phyloP scores from a whole-genome alignment of 2,797 vertebrate genomes.

The Dermochelys coriacea region DNA sequence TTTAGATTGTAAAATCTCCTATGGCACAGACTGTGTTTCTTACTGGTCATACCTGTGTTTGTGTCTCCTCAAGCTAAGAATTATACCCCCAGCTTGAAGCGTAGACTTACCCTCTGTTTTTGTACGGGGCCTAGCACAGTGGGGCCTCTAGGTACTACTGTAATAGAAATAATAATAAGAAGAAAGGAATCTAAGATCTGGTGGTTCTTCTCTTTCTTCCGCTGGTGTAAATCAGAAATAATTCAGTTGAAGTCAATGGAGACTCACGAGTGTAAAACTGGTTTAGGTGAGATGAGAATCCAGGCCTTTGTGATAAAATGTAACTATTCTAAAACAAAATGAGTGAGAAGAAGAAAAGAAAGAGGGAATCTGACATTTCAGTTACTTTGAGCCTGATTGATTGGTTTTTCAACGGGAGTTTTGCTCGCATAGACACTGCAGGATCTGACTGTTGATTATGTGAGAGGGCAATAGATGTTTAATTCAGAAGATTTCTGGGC shows the following conservation, averaged over 20 bases:
- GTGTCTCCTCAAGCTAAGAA: neutral
- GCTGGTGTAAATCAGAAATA: neutral
- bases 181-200: neutral
- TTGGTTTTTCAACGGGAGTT: neutral
- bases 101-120: neutral
- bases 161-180: neutral
- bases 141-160: neutral
- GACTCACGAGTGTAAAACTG: accelerated
- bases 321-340: neutral
- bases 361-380: neutral
- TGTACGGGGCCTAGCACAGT: neutral
- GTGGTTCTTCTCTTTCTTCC: neutral
- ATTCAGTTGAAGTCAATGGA: neutral
- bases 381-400: neutral
- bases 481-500: neutral
- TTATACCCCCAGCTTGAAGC: neutral
- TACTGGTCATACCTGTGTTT: neutral
- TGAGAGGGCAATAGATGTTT: neutral
- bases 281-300: neutral
- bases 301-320: neutral
- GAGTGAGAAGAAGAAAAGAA: neutral
- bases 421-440: neutral
- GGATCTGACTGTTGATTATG: neutral
- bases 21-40: neutral
- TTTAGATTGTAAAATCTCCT: neutral